Evolutionary conservation across 2,888 invertebrate species (phyloP).

Genomic region (Andrena flavipes): DNA sequence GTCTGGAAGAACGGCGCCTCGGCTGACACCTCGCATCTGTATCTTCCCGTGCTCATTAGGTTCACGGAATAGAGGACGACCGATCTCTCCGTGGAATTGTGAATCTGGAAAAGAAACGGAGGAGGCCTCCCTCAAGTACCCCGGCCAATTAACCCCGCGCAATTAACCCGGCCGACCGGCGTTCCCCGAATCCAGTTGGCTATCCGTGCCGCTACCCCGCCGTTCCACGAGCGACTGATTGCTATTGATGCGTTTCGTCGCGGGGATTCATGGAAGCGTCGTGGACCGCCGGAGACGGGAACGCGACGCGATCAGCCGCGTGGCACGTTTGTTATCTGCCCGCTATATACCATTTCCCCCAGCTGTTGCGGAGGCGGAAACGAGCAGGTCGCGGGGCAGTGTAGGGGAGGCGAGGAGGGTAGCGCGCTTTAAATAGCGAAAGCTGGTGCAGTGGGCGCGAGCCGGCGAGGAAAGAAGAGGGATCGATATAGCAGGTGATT

Average conservation of each 20-base stretch:
- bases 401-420: neutral
- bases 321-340: too few relatives aligned
- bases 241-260: neutral
- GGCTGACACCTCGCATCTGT: slow-evolving; percentile 92
- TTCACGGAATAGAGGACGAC: slow-evolving; percentile 89
- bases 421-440: slow-evolving; percentile 54
- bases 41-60: slow-evolving; percentile 90
- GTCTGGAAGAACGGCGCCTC: slow-evolving; percentile 92
- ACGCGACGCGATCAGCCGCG: too few relatives aligned
- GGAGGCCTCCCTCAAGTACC: neutral
- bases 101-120: slow-evolving; percentile 86
- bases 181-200: slow-evolving; percentile 34
- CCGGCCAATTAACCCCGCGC: slow-evolving; percentile 14
- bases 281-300: neutral
- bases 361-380: neutral
- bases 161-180: slow-evolving; percentile 19
- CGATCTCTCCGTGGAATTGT: slow-evolving; percentile 89
- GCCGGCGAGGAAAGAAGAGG: slow-evolving; percentile 20
- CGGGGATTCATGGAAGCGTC: slow-evolving; percentile 21
- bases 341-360: too few relatives aligned
- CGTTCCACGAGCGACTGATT: slow-evolving; percentile 1
- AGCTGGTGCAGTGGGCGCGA: neutral
- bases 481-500: slow-evolving; percentile 53
- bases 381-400: neutral
- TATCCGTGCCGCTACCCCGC: too few relatives aligned